phyloP scores from a whole-genome alignment of 2,113 vertebrate genomes.

The Ptilorrhoa leucosticta region DNA sequence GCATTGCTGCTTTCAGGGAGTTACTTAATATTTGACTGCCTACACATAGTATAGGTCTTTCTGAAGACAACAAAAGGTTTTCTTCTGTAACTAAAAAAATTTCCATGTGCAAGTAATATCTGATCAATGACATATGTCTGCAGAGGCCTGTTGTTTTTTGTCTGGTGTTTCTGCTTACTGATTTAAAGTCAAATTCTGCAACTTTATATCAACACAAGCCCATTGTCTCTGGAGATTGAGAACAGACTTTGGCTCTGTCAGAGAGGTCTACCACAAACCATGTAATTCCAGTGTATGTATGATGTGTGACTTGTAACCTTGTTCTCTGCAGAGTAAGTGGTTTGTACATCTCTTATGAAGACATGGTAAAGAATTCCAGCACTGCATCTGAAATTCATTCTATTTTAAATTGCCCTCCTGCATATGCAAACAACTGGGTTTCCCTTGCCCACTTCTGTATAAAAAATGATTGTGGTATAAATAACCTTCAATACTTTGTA shows the following conservation, averaged over 20 bases:
- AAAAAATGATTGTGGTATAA: not conserved
- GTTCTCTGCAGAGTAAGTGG: constrained; percentile 10
- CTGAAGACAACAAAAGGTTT: not conserved
- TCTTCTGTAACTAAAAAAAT: not conserved
- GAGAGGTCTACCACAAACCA: constrained; percentile 37
- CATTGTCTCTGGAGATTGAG: not conserved
- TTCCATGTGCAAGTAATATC: constrained; percentile 33
- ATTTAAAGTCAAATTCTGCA: constrained; percentile 12
- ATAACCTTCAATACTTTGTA: not conserved
- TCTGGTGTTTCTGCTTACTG: not conserved
- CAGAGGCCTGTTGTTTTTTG: not conserved
- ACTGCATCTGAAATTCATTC: constrained; percentile 7
- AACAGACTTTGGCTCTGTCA: not conserved
- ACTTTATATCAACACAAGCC: constrained; percentile 4
- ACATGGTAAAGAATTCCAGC: not conserved
- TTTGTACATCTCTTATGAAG: constrained; percentile 14
- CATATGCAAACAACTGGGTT: constrained; percentile 34
- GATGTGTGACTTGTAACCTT: constrained; percentile 25
- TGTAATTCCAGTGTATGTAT: constrained; percentile 13
- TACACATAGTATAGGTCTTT: constrained; percentile 4
- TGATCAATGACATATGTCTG: constrained; percentile 11
- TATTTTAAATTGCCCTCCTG: not conserved
- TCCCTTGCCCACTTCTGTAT: not conserved
- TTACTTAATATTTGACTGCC: not conserved
- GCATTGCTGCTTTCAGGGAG: not conserved